phyloP scores from a whole-genome alignment of 2,888 invertebrate genomes.

The Cheilosia variabilis region DNA sequence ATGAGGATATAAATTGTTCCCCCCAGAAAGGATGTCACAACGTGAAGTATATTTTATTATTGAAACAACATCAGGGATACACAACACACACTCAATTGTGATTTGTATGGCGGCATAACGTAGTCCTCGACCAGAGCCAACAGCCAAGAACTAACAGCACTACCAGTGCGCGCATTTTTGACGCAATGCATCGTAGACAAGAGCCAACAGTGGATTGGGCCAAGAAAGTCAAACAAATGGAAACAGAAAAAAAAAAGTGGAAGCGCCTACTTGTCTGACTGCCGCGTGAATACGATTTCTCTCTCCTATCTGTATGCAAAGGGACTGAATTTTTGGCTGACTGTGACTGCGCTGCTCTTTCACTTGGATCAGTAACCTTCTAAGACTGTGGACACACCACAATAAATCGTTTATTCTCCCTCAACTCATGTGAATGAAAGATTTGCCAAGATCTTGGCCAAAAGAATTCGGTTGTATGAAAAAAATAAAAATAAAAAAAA shows the following conservation, averaged over 20 bases:
- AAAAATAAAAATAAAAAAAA: slow-evolving; percentile 1
- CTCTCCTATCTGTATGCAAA: slow-evolving; percentile 12
- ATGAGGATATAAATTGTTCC: slow-evolving; percentile 66
- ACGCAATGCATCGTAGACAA: slow-evolving; percentile 74
- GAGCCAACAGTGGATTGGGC: slow-evolving; percentile 69
- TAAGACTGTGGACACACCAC: slow-evolving; percentile 60
- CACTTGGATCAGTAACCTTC: slow-evolving; percentile 47
- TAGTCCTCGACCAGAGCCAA: slow-evolving; percentile 69
- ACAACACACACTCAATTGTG: slow-evolving; percentile 1
- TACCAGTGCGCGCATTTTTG: slow-evolving; percentile 69
- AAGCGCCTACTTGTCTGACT: slow-evolving; percentile 71
- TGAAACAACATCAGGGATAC: slow-evolving; percentile 54
- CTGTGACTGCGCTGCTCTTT: slow-evolving; percentile 27
- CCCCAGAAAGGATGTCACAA: slow-evolving; percentile 68
- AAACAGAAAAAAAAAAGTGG: slow-evolving; percentile 24
- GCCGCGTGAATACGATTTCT: slow-evolving; percentile 47
- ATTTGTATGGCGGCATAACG: slow-evolving; percentile 32
- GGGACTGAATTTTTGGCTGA: slow-evolving; percentile 53
- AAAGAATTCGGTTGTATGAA: slow-evolving; percentile 27
- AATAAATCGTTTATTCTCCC: slow-evolving; percentile 60
- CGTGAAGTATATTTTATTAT: slow-evolving; percentile 70
- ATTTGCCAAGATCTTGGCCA: slow-evolving; percentile 69
- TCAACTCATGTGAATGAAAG: slow-evolving; percentile 47
- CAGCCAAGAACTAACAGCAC: slow-evolving; percentile 64
- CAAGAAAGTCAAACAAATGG: slow-evolving; percentile 42